These are phyloP conservation scores for Gouania willdenowi DNA, from an alignment of 2,797 vertebrate genomes.

Conservation along the genomic window DNA sequence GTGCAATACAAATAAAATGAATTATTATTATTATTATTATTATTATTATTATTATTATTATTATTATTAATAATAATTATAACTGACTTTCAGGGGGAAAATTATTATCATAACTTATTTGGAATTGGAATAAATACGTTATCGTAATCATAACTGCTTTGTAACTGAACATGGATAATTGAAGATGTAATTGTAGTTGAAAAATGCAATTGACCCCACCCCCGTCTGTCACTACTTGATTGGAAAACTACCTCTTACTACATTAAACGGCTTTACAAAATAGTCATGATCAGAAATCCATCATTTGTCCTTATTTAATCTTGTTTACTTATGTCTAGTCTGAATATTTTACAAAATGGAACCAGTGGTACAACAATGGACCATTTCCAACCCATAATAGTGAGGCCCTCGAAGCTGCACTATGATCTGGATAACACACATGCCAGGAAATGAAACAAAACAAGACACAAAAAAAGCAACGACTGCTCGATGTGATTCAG, in stretches of 20 bases:
- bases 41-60: no score
- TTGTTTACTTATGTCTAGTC: slow-evolving; percentile 1
- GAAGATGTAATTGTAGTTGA: no score
- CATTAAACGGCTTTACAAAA: slow-evolving; percentile 11
- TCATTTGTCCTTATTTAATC: slow-evolving; percentile 2
- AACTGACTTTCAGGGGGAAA: no score
- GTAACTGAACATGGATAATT: no score
- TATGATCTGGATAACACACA: slow-evolving; percentile 22
- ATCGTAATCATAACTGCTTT: no score
- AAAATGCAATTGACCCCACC: no score
- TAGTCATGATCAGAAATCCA: slow-evolving; percentile 1
- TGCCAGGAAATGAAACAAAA: slow-evolving; percentile 31
- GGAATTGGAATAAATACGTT: no score
- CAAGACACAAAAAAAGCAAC: slow-evolving; percentile 39
- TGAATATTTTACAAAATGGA: slow-evolving; percentile 7
- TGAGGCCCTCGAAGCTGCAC: slow-evolving; percentile 4
- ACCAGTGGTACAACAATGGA: slow-evolving; percentile 13
- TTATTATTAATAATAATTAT: no score
- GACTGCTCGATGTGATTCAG: slow-evolving; percentile 33
- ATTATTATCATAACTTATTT: no score
- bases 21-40: no score
- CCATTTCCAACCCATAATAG: slow-evolving; percentile 27
- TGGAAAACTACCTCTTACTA: slow-evolving; percentile 11
- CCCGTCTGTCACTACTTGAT: slow-evolving; percentile 22
- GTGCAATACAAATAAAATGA: no score